Base-by-base conservation (phyloP, 2,113 vertebrate species). In the Cyanoderma ruficeps region DNA sequence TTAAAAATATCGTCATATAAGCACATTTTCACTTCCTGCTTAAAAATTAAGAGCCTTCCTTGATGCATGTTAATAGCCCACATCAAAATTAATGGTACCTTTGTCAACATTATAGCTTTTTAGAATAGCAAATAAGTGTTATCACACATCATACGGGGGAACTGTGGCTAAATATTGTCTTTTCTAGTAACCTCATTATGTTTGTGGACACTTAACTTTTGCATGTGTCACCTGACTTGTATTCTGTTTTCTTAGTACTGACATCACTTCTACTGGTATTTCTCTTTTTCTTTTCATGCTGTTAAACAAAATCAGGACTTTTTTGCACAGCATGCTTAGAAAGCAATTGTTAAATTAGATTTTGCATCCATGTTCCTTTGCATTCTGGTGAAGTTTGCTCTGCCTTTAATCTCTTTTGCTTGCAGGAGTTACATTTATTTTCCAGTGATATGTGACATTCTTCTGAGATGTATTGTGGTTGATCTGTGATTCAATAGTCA, bases 11-110 rank as follows among this genome's bases (percentile, higher is more conserved):
- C 55, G 46, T 13, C 25, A 92, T 87, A 67, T 22, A 78, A 89
- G 4, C 6, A 89, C n/a, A 47, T 23, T 89, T 68, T 81, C 53
- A 27, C 33, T 55, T 96, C 27, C 60, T 95, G 31, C 68, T 95
- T 90, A 89, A 96, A 95, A 96, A 93, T 87, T 92, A 92, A 79
- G 78, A 83, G 41, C 14, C 11, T 90, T 83, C 10, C 53, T 65
- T 59, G 30, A 27, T 64, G 55, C 46, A 46, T 39, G 11, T 67
- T 71, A 91, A 92, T 93, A 85, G 12, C 16, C 31, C 6, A n/a
- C 57, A 83, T 88, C 94, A 93, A 97, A 96, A 92, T 72, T 86
- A 88, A 94, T 71, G 31, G n/a, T n/a, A 86, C 30, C 82, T 96
- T 83, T 90, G 23, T 86, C 31, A 79, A 74, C 31, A 33, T 60